These are phyloP conservation scores for Anagyrus pseudococci DNA, from an alignment of 2,888 invertebrate genomes.

Conservation along the genomic window DNA sequence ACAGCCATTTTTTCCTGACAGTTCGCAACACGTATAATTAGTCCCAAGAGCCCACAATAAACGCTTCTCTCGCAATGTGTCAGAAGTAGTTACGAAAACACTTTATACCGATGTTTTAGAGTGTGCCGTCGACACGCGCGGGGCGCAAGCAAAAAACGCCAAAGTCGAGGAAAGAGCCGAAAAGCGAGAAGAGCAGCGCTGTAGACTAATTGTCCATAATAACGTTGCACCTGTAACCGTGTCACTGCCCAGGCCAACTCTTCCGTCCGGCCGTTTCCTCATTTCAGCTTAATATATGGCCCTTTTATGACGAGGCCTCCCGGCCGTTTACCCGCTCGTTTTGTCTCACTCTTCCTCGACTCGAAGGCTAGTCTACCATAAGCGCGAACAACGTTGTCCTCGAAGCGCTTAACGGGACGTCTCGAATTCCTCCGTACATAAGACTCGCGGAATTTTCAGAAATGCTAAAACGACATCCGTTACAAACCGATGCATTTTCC, in stretches of 20 bases:
- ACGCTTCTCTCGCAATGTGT: too few relatives aligned
- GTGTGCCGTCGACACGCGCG: background rate
- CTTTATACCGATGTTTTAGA: too few relatives aligned
- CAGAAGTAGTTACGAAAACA: too few relatives aligned
- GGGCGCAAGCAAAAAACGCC: too few relatives aligned
- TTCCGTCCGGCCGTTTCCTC: constrained; percentile 33
- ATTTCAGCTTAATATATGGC: constrained; percentile 47
- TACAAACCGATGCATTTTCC: too few relatives aligned
- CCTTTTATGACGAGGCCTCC: constrained; percentile 45
- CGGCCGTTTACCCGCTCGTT: constrained; percentile 26
- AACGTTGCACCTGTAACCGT: constrained; percentile 45
- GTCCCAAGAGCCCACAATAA: too few relatives aligned
- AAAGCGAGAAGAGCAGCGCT: background rate
- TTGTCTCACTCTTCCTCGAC: constrained; percentile 28
- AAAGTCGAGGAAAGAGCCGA: constrained; percentile 1
- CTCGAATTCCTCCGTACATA: background rate
- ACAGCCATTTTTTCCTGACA: too few relatives aligned
- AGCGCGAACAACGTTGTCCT: too few relatives aligned
- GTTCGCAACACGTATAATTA: too few relatives aligned
- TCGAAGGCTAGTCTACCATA: too few relatives aligned
- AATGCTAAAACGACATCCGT: background rate
- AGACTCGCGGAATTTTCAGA: too few relatives aligned
- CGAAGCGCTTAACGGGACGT: constrained; percentile 31
- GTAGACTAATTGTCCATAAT: constrained; percentile 39
- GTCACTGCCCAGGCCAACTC: background rate